A percentile compares a stretch with the other conserved stretches of the same genome.
Evolutionary conservation across 2,888 invertebrate species (phyloP).

Genomic region (Lasioglossum oenotherae): DNA sequence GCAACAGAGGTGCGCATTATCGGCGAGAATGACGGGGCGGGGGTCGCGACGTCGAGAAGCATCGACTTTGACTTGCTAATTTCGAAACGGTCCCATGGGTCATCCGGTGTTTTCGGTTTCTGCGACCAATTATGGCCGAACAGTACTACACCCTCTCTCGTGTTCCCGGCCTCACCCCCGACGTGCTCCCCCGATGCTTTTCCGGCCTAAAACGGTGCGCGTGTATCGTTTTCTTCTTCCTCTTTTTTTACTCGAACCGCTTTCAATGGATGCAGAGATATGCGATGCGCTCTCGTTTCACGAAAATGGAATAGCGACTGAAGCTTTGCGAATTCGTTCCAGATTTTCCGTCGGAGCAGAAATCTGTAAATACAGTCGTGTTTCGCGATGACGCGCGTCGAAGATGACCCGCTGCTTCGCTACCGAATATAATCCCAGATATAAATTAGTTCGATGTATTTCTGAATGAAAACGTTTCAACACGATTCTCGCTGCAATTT

Average conservation of each 20-base stretch:
- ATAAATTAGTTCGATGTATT: background rate
- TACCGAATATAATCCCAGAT: background rate
- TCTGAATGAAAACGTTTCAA: background rate
- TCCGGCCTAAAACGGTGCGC: background rate
- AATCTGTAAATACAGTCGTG: background rate
- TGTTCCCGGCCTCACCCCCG: background rate
- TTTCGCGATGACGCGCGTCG: background rate
- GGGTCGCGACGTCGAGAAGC: conserved; percentile 43
- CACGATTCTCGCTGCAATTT: too few relatives aligned
- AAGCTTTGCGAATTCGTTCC: background rate
- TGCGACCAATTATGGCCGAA: conserved; percentile 39
- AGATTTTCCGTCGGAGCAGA: background rate
- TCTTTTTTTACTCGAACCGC: background rate
- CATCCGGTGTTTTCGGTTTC: conserved; percentile 43
- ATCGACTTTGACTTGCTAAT: conserved; percentile 72
- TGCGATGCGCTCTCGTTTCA: background rate
- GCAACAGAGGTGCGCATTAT: conserved; percentile 67
- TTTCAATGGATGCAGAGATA: conserved; percentile 13
- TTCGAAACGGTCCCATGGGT: conserved; percentile 36
- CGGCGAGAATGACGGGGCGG: conserved; percentile 41
- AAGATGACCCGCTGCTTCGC: background rate
- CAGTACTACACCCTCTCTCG: background rate
- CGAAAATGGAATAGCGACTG: conserved; percentile 6
- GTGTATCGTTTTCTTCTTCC: background rate
- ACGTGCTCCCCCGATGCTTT: background rate